Evolutionary conservation across 2,113 vertebrate species (phyloP).

Genomic region (Entomyzon cyanotis): DNA sequence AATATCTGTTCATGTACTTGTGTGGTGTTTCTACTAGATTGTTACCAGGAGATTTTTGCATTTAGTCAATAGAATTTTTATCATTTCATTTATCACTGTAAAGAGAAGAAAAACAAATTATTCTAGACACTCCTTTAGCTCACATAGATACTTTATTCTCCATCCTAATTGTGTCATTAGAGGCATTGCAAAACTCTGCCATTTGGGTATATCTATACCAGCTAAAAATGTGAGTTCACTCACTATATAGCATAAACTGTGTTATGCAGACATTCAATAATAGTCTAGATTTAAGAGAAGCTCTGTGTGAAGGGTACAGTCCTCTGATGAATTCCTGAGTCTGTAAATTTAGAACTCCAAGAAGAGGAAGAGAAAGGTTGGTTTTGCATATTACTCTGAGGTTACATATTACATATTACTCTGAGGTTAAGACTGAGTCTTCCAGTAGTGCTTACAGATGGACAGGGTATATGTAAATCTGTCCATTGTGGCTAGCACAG

Average conservation of each 20-base stretch:
- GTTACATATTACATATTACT: not conserved
- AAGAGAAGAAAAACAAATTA: not conserved
- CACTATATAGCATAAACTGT: not conserved
- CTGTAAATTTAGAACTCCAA: not conserved
- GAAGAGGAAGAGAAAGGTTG: not conserved
- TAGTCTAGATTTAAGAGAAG: not conserved
- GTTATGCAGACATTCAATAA: not conserved
- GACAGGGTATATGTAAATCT: not conserved
- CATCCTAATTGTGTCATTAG: not conserved
- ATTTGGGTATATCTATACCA: not conserved
- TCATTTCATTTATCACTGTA: not conserved
- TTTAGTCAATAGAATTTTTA: not conserved
- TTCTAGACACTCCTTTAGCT: not conserved
- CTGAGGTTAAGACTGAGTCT: not conserved
- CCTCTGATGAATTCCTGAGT: not conserved
- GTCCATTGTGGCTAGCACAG: no score
- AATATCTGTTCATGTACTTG: not conserved
- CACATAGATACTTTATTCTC: not conserved
- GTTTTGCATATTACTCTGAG: not conserved
- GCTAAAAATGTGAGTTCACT: not conserved
- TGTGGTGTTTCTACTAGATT: not conserved
- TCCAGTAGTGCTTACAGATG: not conserved
- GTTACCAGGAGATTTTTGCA: not conserved
- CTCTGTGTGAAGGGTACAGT: not conserved
- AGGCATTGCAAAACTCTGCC: not conserved